Conservation (phyloP, 2,113 vertebrate genomes). For the Peromyscus californicus region DNA sequence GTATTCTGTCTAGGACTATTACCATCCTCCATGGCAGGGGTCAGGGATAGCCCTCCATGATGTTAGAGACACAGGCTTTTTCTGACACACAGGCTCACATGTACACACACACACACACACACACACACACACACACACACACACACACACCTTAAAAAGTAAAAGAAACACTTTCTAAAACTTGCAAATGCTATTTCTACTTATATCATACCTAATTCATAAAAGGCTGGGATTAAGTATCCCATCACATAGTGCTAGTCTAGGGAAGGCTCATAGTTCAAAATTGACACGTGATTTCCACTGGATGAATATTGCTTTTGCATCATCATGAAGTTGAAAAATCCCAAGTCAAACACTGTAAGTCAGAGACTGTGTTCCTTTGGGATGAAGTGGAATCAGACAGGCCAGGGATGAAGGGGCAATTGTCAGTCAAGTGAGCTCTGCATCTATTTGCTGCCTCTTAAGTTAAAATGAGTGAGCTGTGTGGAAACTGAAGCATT, state of each 20-base stretch:
- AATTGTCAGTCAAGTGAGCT: background rate
- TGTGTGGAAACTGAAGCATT: conserved; percentile 84
- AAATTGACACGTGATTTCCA: background rate
- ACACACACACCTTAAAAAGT: background rate
- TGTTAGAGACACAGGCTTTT: background rate
- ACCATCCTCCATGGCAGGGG: background rate
- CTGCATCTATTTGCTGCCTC: conserved; percentile 29
- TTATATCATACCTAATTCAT: background rate
- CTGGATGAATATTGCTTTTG: background rate
- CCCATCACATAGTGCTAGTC: too few relatives aligned
- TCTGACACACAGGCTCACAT: background rate
- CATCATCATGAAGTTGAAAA: background rate
- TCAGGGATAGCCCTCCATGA: background rate
- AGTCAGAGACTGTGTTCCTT: background rate
- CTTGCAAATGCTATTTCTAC: background rate
- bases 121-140: background rate
- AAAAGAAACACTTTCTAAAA: background rate
- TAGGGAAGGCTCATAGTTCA: background rate
- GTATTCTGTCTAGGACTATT: background rate
- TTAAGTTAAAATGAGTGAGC: conserved; percentile 79
- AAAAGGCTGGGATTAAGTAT: background rate
- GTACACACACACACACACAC: background rate
- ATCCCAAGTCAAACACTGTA: background rate
- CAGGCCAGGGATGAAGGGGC: background rate
- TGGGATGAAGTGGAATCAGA: background rate